A percentile compares a stretch with the other conserved stretches of the same genome.
phyloP scores from a whole-genome alignment of 2,888 invertebrate species.

The Prionchulus punctatus region DNA sequence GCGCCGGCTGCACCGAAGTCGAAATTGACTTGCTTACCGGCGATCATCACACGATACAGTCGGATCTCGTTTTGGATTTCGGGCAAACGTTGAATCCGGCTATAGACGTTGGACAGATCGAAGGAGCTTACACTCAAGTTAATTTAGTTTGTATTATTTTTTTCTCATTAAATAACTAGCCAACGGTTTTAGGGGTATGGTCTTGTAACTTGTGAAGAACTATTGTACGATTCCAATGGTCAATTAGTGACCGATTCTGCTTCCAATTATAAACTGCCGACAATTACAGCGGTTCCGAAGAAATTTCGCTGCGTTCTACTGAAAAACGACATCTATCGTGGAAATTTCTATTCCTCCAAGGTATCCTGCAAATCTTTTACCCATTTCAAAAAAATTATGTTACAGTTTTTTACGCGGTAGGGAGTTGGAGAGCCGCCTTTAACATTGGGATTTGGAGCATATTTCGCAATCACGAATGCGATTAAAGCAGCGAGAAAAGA shows the following conservation, averaged over 20 bases:
- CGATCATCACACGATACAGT: constrained; percentile 62
- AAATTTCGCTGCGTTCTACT: constrained; percentile 78
- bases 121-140: constrained; percentile 73
- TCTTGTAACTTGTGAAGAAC: constrained; percentile 68
- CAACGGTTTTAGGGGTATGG: constrained; percentile 53
- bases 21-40: constrained; percentile 85
- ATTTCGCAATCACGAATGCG: background rate
- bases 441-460: constrained; percentile 14
- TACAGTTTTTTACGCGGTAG: constrained; percentile 3
- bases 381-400: background rate
- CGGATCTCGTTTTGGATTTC: constrained; percentile 89
- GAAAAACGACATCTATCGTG: constrained; percentile 65
- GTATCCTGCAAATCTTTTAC: constrained; percentile 38
- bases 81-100: constrained; percentile 87
- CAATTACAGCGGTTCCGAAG: constrained; percentile 69
- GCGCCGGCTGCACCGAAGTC: constrained; percentile 65
- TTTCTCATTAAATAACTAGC: background rate
- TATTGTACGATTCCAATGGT: constrained; percentile 65
- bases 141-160: background rate
- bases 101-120: constrained; percentile 87
- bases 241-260: constrained; percentile 65
- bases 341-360: constrained; percentile 85
- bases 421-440: constrained; percentile 21
- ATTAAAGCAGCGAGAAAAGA: too few relatives aligned
- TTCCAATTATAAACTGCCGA: constrained; percentile 78